Evolutionary conservation across 2,888 invertebrate genomes (phyloP), one percentile per base, ranked within the genome.

Genomic region (Byasa hedistus): DNA sequence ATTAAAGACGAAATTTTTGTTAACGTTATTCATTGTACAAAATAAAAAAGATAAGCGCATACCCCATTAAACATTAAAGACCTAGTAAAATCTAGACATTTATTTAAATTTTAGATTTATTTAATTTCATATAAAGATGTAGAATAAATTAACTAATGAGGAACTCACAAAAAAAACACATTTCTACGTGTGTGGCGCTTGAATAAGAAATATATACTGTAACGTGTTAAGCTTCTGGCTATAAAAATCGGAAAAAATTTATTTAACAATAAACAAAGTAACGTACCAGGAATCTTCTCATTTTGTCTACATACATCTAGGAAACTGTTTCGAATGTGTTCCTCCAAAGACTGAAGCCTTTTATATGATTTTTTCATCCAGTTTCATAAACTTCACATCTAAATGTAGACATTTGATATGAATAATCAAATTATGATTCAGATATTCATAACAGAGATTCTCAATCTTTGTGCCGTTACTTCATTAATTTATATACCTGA

Each of bases 251-350:
- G 17, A 15, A 52, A 52, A 21, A 4, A 52, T 8, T 0, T 32
- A 54, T 21, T 54, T 36, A 22, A 39, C 57, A 69, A 60, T 59
- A 15, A 52, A 57, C 57, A 63, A 32, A 64, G 59, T 24, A 59
- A 84, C 90, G 84, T 79, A 91, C 91, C 86, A 89, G 74, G 73
- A 90, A 76, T 70, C 76, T 76, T 70, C 86, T 86, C 91, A 91
- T 91, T 85, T 83, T 77, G 32, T 5, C 10, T 32, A 32, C 10
- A 85, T 84, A 79, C 76, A 78, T 83, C 82, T 77, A 79, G 79
- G 80, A 83, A 76, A 78, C 76, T 78, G 80, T 81, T 78, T 78
- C 80, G 83, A 90, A 85, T 91, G 89, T 86, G 84, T 74, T 82
- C 76, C 80, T 76, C 80, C 77, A 78, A 81, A 77, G 76, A 79